A percentile compares a stretch with the other conserved stretches of the same genome.
Evolutionary conservation across 1,140 invertebrate species (phyloP).

Genomic region (Cataglyphis hispanica): DNA sequence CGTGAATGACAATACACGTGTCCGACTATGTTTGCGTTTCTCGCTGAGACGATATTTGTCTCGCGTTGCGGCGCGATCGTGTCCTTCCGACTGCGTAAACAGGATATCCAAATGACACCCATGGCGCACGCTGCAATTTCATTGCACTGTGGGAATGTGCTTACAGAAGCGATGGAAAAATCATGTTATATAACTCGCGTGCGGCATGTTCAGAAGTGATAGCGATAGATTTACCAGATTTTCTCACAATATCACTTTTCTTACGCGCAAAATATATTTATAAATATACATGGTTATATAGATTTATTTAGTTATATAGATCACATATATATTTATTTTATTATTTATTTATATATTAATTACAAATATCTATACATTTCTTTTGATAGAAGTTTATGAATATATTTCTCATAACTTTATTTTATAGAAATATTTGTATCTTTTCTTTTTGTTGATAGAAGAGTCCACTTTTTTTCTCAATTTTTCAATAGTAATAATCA

Average conservation of each 20-base stretch:
- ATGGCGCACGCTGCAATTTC: slow-evolving; percentile 57
- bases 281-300: not conserved
- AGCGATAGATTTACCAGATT: not conserved
- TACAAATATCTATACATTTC: not conserved
- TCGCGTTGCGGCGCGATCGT: slow-evolving; percentile 36
- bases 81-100: slow-evolving; percentile 64
- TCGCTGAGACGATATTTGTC: slow-evolving; percentile 13
- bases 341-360: not conserved
- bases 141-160: slow-evolving; percentile 17
- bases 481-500: not conserved
- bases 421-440: not conserved
- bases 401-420: not conserved
- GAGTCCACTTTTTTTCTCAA: not conserved
- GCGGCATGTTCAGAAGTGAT: not conserved
- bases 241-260: not conserved
- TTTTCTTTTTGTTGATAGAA: not conserved
- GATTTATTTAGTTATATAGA: no score
- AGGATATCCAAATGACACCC: slow-evolving; percentile 66
- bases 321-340: not conserved
- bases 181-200: not conserved
- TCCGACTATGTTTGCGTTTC: slow-evolving; percentile 1
- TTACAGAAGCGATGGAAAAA: not conserved
- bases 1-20: slow-evolving; percentile 10
- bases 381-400: not conserved
- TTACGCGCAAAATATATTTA: not conserved